Percentiles rank a stretch among this genome's conserved stretches.
Conservation (phyloP, 2,888 invertebrate species). For the Dorcus parallelipipedus region DNA sequence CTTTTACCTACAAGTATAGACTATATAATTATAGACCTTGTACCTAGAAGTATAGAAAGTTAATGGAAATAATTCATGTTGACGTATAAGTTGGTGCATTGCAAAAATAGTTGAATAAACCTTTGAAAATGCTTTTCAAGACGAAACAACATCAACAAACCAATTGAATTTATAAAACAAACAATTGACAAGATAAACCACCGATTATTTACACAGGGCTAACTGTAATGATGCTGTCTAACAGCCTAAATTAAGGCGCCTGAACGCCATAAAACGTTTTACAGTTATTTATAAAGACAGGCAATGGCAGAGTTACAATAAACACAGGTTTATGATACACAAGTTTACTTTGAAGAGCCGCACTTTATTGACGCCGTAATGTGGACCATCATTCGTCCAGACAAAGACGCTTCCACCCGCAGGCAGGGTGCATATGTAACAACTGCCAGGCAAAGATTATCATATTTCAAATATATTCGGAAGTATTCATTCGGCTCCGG, state of each 20-base stretch:
- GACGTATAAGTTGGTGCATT: not conserved
- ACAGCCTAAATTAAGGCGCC: slow-evolving; percentile 39
- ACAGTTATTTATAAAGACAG: slow-evolving; percentile 45
- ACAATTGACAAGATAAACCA: slow-evolving; percentile 32
- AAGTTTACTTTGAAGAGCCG: slow-evolving; percentile 43
- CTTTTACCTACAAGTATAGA: too few relatives aligned
- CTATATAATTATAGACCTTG: too few relatives aligned
- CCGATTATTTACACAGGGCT: slow-evolving; percentile 32
- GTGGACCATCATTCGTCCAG: slow-evolving; percentile 25
- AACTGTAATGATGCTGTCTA: slow-evolving; percentile 25
- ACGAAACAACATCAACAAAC: slow-evolving; percentile 9
- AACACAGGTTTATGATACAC: slow-evolving; percentile 45
- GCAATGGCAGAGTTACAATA: slow-evolving; percentile 46
- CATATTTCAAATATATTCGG: slow-evolving; percentile 1
- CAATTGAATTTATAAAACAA: slow-evolving; percentile 24
- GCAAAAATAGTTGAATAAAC: slow-evolving; percentile 7
- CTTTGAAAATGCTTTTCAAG: not conserved
- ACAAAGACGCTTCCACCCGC: slow-evolving; percentile 24
- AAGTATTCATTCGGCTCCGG: not conserved
- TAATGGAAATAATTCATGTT: too few relatives aligned
- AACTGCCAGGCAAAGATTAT: slow-evolving; percentile 5
- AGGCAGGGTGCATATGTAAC: slow-evolving; percentile 18
- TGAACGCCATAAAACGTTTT: slow-evolving; percentile 43
- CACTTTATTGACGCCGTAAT: slow-evolving; percentile 31
- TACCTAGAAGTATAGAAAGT: too few relatives aligned